Evolutionary conservation across 2,113 vertebrate species (phyloP), one percentile per base, ranked within the genome.

Genomic region (Otus sunia): DNA sequence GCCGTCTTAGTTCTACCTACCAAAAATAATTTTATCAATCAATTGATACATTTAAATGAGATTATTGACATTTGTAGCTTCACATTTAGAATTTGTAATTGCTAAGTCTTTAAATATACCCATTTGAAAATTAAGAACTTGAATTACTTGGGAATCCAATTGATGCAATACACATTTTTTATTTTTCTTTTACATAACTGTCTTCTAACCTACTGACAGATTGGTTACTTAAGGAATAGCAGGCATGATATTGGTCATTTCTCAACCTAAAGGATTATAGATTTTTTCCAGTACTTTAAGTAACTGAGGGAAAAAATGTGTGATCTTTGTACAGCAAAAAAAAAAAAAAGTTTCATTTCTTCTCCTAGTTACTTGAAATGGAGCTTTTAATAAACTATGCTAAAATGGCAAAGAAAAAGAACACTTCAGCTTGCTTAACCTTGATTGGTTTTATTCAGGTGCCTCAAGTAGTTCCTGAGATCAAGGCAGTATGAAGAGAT

Each of bases 211-310:
- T 94, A 27, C 83, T 94, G 89, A 71, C 49, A 77, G 89, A 79
- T 76, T 86, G 86, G 74, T 96, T 88, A 17, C 39, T 74, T 84
- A 77, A 91, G 94, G 96, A 96, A 90, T 55, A 96, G 82, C 88
- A 92, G 75, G 69, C 89, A 68, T 95, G 88, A 16, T 68, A 60
- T 90, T 94, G 64, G 47, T 84, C 53, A 12, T 94, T 94, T 95
- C 73, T 97, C 36, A 84, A 15, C 41, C 75, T 92, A 77, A 81
- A 23, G 67, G 39, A 43, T 92, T 50, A 17, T 47, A 26, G 10
- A 1, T 5, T 68, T 93, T 89, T 92, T 91, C 55, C 47, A 93
- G 30, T 91, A 83, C 80, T 92, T 96, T 87, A 72, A 77, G 59
- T 59, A 64, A 45, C 34, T 88, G 66, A 96, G 55, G 76, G 74